phyloP scores from a whole-genome alignment of 2,888 invertebrate genomes.

The Pherbina coryleti region DNA sequence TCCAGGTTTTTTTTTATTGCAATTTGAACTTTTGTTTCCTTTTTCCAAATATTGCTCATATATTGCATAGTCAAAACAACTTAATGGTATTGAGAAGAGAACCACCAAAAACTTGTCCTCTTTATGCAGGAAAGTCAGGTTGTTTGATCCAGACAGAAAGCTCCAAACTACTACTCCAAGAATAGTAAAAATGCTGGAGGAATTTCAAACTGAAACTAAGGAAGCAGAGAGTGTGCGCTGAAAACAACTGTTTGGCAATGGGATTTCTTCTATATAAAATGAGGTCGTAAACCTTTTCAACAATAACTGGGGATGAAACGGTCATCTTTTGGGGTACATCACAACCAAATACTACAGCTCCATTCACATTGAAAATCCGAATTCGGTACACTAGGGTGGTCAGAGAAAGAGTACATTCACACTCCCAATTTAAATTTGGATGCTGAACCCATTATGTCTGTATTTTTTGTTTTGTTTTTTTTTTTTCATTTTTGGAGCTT shows the following conservation, averaged over 20 bases:
- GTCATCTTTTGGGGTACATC: conserved; percentile 13
- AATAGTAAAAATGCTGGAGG: neutral
- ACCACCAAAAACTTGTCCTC: neutral
- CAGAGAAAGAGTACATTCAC: neutral
- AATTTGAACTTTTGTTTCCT: conserved; percentile 5
- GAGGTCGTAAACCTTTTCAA: conserved; percentile 64
- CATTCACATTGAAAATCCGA: neutral
- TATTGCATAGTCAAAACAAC: neutral
- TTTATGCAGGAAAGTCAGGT: neutral
- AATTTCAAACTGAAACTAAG: neutral
- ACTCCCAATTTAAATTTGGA: conserved; percentile 7
- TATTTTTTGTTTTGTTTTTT: conserved; percentile 25
- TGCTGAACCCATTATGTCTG: conserved; percentile 22
- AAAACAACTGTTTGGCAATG: neutral
- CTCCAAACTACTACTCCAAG: conserved; percentile 3
- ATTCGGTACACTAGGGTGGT: neutral
- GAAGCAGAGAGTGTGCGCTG: conserved; percentile 2
- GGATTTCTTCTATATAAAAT: conserved; percentile 48
- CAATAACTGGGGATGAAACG: conserved; percentile 43
- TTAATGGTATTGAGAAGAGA: neutral
- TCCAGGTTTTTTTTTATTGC: conserved; percentile 39
- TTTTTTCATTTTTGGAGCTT: neutral
- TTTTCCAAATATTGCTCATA: neutral
- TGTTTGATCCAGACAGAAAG: neutral
- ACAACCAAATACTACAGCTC: neutral